Percentiles rank a stretch among this genome's conserved stretches.
Evolutionary conservation across 2,888 invertebrate genomes (phyloP).

Genomic region (Eristalis tenax): DNA sequence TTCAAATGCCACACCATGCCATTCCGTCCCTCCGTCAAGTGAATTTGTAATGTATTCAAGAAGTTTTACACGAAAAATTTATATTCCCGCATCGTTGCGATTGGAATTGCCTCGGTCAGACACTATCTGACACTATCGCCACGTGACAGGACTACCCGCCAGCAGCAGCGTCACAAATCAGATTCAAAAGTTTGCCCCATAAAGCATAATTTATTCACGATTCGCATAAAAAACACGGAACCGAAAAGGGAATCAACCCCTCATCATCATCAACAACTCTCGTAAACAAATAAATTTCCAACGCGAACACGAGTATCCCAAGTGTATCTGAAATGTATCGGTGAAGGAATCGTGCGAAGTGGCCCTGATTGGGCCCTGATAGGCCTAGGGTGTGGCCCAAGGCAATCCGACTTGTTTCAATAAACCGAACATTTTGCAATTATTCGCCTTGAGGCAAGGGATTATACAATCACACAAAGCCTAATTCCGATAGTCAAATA

Average conservation of each 20-base stretch:
- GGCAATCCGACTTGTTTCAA: conserved; percentile 10
- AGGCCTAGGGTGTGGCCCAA: not conserved
- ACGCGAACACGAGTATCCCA: not conserved
- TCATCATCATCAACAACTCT: not conserved
- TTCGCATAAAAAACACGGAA: conserved; percentile 26
- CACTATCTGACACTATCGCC: conserved; percentile 55
- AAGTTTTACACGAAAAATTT: conserved; percentile 40
- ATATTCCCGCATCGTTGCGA: conserved; percentile 18
- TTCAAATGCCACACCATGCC: not conserved
- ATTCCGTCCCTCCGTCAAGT: not conserved
- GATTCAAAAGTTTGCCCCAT: conserved; percentile 44
- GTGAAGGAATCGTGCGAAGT: not conserved
- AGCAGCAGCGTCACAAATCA: conserved; percentile 23
- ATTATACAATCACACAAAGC: conserved; percentile 50
- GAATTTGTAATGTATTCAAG: conserved; percentile 29
- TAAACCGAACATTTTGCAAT: conserved; percentile 55
- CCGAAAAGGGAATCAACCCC: not conserved
- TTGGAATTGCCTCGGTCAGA: not conserved
- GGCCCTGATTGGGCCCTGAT: not conserved
- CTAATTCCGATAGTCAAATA: conserved; percentile 17
- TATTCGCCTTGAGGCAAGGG: conserved; percentile 33
- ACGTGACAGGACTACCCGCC: conserved; percentile 37
- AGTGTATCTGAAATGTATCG: not conserved
- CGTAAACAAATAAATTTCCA: conserved; percentile 23
- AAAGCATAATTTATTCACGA: conserved; percentile 60